These are phyloP conservation scores for Drosophila lutescens DNA, from an alignment of 2,888 invertebrate species.

Conservation along the genomic window DNA sequence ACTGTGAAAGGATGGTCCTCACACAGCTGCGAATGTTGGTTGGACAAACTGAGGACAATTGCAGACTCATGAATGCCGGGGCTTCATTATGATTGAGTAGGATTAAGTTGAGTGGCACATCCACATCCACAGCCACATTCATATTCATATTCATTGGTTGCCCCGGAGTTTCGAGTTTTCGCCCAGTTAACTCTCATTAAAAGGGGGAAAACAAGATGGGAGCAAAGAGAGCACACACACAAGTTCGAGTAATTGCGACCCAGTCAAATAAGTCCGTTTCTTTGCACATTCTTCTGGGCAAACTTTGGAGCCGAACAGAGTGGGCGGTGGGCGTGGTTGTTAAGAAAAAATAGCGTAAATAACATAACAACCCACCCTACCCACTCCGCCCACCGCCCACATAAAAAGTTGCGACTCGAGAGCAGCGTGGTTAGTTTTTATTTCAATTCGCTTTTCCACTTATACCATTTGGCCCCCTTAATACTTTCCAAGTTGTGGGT, in stretches of 20 bases:
- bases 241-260: constrained; percentile 3
- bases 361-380: neutral
- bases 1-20: neutral
- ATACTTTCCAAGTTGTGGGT: neutral
- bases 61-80: neutral
- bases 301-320: constrained; percentile 3
- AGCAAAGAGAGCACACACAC: neutral
- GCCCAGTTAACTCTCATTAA: constrained; percentile 47
- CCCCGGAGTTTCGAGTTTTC: constrained; percentile 7
- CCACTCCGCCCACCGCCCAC: neutral
- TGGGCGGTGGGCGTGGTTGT: neutral
- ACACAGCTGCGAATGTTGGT: neutral
- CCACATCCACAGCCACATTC: no score
- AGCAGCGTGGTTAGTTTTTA: constrained; percentile 2
- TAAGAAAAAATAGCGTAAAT: neutral
- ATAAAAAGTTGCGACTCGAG: constrained; percentile 1
- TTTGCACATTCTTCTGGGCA: neutral
- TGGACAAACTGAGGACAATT: constrained; percentile 1
- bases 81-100: constrained; percentile 8
- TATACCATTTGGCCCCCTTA: constrained; percentile 4
- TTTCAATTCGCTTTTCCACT: constrained; percentile 4
- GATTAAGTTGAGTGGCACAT: neutral
- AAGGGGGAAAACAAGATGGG: constrained; percentile 1
- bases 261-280: neutral
- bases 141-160: neutral